phyloP scores from a whole-genome alignment of 2,797 vertebrate species.

The Myotis daubentonii region DNA sequence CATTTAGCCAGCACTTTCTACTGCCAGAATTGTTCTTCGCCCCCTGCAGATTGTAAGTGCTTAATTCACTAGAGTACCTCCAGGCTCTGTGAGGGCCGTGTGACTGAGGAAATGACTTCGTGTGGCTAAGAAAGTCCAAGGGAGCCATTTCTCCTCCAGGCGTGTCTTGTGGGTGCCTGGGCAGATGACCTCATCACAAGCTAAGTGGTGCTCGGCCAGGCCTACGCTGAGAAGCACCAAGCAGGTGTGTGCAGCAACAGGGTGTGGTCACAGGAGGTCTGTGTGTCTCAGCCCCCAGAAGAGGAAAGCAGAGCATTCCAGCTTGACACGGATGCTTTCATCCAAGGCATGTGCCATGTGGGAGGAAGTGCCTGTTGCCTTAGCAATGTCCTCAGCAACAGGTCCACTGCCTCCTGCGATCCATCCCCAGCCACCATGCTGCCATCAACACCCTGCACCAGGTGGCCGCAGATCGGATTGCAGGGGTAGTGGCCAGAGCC shows the following conservation, averaged over 20 bases:
- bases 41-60: neutral
- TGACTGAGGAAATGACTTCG: neutral
- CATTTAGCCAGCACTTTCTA: slow-evolving; percentile 24
- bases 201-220: neutral
- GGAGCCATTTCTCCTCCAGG: slow-evolving; percentile 30
- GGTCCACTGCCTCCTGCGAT: slow-evolving; percentile 54
- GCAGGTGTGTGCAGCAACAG: neutral
- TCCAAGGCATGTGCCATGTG: neutral
- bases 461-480: slow-evolving; percentile 68
- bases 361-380: slow-evolving; percentile 59
- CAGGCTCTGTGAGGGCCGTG: neutral
- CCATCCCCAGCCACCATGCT: slow-evolving; percentile 54
- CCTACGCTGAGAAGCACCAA: neutral
- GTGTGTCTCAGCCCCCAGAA: neutral
- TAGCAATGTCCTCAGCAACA: slow-evolving; percentile 50
- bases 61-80: slow-evolving; percentile 26
- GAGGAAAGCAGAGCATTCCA: neutral
- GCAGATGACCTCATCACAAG: slow-evolving; percentile 27
- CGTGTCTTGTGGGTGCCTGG: neutral
- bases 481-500: slow-evolving; percentile 50
- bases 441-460: slow-evolving; percentile 62
- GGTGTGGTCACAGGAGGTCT: slow-evolving; percentile 19
- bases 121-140: neutral
- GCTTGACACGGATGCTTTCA: slow-evolving; percentile 13
- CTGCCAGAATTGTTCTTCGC: slow-evolving; percentile 38